phyloP scores from a whole-genome alignment of 37 sponge, comb jelly and placozoan species.

The Axinella damicornis region DNA sequence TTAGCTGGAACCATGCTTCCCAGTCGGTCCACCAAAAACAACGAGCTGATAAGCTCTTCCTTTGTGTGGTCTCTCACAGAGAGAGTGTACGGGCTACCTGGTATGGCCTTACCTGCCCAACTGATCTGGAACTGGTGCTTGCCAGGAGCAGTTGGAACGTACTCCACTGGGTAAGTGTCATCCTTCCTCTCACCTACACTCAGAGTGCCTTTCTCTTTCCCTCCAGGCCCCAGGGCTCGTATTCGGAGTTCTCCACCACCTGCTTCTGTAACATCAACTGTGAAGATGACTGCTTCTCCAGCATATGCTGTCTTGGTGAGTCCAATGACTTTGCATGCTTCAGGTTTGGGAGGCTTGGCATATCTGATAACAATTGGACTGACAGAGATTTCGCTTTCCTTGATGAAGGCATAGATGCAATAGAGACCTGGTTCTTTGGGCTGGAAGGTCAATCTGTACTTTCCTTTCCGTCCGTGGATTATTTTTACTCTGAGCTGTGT shows the following conservation, averaged over 20 bases:
- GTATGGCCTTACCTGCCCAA: constrained; percentile 55
- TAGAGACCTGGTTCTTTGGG: constrained; percentile 58
- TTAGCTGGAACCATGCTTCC: neutral
- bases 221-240: constrained; percentile 5
- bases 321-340: constrained; percentile 24
- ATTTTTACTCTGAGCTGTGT: constrained; percentile 50
- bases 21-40: constrained; percentile 3
- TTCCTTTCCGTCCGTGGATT: constrained; percentile 14
- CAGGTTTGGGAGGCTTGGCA: constrained; percentile 32
- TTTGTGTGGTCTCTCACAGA: constrained; percentile 22
- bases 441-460: constrained; percentile 29
- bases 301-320: constrained; percentile 23
- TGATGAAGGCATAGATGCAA: constrained; percentile 24
- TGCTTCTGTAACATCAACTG: constrained; percentile 40
- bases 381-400: constrained; percentile 30
- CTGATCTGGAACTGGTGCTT: constrained; percentile 50
- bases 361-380: constrained; percentile 63
- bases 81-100: constrained; percentile 38
- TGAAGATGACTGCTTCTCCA: constrained; percentile 34
- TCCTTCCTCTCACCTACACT: constrained; percentile 46
- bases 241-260: constrained; percentile 26
- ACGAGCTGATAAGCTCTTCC: constrained; percentile 31
- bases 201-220: constrained; percentile 17
- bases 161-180: constrained; percentile 40
- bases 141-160: constrained; percentile 56